A percentile compares a stretch with the other conserved stretches of the same genome.
Evolutionary conservation across 2,888 invertebrate genomes (phyloP).

Genomic region (Polietes domitor): DNA sequence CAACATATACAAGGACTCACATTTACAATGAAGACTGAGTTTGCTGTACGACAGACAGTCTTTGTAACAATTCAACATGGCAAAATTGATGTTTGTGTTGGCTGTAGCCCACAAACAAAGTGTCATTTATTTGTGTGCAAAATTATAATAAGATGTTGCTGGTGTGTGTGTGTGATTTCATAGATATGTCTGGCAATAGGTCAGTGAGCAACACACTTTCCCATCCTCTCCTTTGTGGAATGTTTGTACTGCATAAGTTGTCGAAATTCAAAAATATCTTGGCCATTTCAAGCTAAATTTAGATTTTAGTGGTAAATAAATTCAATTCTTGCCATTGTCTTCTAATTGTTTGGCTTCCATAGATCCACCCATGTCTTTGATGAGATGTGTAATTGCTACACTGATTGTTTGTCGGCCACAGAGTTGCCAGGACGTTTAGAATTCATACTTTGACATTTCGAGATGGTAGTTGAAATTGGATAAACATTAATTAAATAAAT

Average conservation of each 20-base stretch:
- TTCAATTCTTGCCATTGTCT: neutral
- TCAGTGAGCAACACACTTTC: too few relatives aligned
- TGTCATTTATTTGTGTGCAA: neutral
- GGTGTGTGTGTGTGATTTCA: neutral
- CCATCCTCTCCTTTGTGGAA: neutral
- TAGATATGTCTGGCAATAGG: neutral
- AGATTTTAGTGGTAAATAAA: constrained; percentile 34
- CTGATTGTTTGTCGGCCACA: constrained; percentile 1
- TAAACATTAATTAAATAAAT: too few relatives aligned
- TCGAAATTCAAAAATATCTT: constrained; percentile 20
- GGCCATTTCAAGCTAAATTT: constrained; percentile 30
- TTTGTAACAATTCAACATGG: neutral
- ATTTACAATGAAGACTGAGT: neutral
- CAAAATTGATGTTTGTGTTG: neutral
- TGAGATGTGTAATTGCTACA: neutral
- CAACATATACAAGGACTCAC: neutral
- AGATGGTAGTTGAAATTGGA: too few relatives aligned
- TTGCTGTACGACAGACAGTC: neutral
- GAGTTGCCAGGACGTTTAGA: neutral
- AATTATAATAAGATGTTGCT: neutral
- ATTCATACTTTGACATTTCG: too few relatives aligned
- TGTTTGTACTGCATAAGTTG: neutral
- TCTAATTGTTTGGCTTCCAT: constrained; percentile 3
- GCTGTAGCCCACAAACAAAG: neutral
- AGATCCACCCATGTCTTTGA: constrained; percentile 3